Evolutionary conservation across 2,888 invertebrate species (phyloP).

Genomic region (Torymus texanus): DNA sequence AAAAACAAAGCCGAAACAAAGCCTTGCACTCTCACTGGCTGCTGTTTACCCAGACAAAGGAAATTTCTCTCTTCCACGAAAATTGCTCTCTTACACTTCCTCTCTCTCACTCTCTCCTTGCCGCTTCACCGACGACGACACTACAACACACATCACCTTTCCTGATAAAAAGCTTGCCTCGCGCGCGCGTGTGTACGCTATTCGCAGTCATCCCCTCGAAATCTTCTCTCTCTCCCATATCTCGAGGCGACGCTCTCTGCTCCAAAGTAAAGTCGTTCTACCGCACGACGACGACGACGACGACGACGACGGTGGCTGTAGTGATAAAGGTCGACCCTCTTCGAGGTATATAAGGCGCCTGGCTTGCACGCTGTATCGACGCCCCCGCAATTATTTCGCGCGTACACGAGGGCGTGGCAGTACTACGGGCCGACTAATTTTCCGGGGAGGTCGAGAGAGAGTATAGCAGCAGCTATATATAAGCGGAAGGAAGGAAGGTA

Average conservation of each 20-base stretch:
- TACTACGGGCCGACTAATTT: constrained; percentile 65
- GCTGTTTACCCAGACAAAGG: neutral
- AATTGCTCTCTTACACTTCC: too few relatives aligned
- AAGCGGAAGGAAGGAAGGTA: too few relatives aligned
- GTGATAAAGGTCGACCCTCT: neutral
- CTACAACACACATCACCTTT: neutral
- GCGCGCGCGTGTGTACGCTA: neutral
- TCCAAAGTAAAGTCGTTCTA: constrained; percentile 9
- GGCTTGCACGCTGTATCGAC: constrained; percentile 58
- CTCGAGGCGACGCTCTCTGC: constrained; percentile 1
- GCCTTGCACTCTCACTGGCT: neutral
- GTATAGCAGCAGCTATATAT: too few relatives aligned
- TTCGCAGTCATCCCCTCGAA: constrained; percentile 21
- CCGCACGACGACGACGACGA: neutral
- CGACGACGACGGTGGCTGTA: too few relatives aligned
- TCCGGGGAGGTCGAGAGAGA: neutral
- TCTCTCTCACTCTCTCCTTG: too few relatives aligned
- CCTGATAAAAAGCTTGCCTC: constrained; percentile 1
- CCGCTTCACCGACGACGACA: too few relatives aligned
- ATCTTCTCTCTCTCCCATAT: neutral
- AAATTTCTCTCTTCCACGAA: too few relatives aligned
- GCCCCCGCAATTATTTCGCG: constrained; percentile 74
- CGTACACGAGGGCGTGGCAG: constrained; percentile 73
- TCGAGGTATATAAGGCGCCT: neutral
- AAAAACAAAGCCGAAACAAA: too few relatives aligned